These are phyloP conservation scores for Phyto melanocephala DNA, from an alignment of 2,888 invertebrate species.

Conservation along the genomic window DNA sequence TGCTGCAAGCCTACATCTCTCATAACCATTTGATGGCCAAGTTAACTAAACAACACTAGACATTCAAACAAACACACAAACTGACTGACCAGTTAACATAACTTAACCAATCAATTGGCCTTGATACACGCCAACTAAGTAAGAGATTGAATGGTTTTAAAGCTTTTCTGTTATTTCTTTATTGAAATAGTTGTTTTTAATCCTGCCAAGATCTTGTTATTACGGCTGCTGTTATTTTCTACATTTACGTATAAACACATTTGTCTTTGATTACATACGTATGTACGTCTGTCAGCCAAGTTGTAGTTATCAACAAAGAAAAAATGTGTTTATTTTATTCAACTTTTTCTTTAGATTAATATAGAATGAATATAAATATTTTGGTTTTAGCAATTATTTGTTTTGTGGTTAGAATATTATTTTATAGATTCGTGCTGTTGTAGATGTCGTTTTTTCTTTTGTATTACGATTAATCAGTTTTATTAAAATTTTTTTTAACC, in stretches of 20 bases:
- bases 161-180: conserved; percentile 39
- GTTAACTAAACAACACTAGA: neutral
- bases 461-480: neutral
- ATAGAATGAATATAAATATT: conserved; percentile 3
- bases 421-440: neutral
- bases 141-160: conserved; percentile 30
- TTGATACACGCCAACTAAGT: conserved; percentile 57
- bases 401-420: neutral
- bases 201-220: conserved; percentile 37
- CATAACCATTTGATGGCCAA: conserved; percentile 21
- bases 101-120: conserved; percentile 60
- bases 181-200: conserved; percentile 41
- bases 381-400: neutral
- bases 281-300: neutral
- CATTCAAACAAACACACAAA: neutral
- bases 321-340: no score
- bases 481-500: neutral
- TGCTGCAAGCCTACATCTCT: conserved; percentile 47
- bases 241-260: neutral
- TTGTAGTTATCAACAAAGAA: neutral
- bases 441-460: neutral
- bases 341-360: neutral
- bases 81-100: conserved; percentile 17
- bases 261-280: neutral
- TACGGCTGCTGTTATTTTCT: neutral